Percentiles rank a stretch among this genome's conserved stretches.
phyloP scores from a whole-genome alignment of 1,140 invertebrate genomes.

The Scaptomyza pallida region DNA sequence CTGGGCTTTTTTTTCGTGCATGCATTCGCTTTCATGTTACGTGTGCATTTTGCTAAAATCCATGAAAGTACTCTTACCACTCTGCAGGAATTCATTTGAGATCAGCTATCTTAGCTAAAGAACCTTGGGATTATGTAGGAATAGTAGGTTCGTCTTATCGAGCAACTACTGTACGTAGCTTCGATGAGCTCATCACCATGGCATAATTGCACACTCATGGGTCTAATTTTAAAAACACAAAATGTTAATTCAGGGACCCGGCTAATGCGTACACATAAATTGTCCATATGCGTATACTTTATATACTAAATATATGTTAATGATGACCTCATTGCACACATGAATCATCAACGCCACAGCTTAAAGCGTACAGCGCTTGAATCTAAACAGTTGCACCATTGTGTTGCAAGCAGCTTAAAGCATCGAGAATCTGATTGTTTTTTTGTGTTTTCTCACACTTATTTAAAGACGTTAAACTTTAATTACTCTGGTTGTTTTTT shows the following conservation, averaged over 20 bases:
- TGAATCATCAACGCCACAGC: conserved; percentile 4
- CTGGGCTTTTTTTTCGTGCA: not conserved
- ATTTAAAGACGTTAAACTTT: conserved; percentile 21
- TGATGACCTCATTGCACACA: conserved; percentile 21
- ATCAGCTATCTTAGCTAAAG: not conserved
- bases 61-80: not conserved
- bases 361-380: conserved; percentile 6
- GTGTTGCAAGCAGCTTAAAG: conserved; percentile 9
- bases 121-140: too few relatives aligned
- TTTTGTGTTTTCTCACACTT: conserved; percentile 1
- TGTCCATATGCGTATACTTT: not conserved
- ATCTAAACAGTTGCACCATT: conserved; percentile 10
- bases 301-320: conserved; percentile 17
- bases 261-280: not conserved
- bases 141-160: too few relatives aligned
- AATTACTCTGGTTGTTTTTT: conserved; percentile 22
- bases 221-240: conserved; percentile 19
- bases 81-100: not conserved
- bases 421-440: not conserved
- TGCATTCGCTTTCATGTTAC: conserved; percentile 12
- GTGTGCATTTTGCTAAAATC: conserved; percentile 12
- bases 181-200: conserved; percentile 5
- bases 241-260: not conserved
- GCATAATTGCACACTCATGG: conserved; percentile 7
- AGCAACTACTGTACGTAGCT: not conserved